These are phyloP conservation scores for Perizoma affinitatum DNA, from an alignment of 2,888 invertebrate genomes.

Conservation along the genomic window DNA sequence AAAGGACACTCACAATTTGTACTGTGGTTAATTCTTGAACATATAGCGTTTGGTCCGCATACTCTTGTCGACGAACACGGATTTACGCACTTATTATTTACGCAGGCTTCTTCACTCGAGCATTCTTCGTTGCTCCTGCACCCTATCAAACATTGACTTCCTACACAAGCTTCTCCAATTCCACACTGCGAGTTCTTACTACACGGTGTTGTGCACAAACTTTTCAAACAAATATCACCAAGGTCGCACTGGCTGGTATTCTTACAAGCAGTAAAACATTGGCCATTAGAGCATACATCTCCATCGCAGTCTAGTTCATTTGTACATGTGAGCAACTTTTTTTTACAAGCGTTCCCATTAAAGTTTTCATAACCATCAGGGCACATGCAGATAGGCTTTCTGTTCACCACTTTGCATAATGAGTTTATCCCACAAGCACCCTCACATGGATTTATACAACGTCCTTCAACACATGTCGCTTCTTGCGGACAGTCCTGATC, in stretches of 20 bases:
- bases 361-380: slow-evolving; percentile 90
- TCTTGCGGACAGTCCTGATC: slow-evolving; percentile 90
- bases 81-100: slow-evolving; percentile 93
- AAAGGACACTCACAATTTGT: slow-evolving; percentile 92
- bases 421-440: slow-evolving; percentile 92
- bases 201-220: slow-evolving; percentile 92
- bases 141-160: slow-evolving; percentile 91
- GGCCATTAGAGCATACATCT: slow-evolving; percentile 91
- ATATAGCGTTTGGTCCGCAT: slow-evolving; percentile 94
- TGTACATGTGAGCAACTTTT: slow-evolving; percentile 86
- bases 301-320: slow-evolving; percentile 91
- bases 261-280: slow-evolving; percentile 92
- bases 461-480: slow-evolving; percentile 88
- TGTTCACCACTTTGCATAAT: slow-evolving; percentile 90
- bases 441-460: slow-evolving; percentile 92
- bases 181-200: slow-evolving; percentile 92
- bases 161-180: slow-evolving; percentile 90
- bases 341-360: slow-evolving; percentile 86
- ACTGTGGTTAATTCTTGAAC: slow-evolving; percentile 89
- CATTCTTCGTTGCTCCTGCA: slow-evolving; percentile 94
- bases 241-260: slow-evolving; percentile 90
- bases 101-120: slow-evolving; percentile 89
- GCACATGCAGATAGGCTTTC: slow-evolving; percentile 91
- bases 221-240: slow-evolving; percentile 91
- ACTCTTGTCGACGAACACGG: slow-evolving; percentile 90